Percentiles rank a stretch among this genome's conserved stretches.
Evolutionary conservation across 2,888 invertebrate genomes (phyloP).

Genomic region (Agriotes lineatus): DNA sequence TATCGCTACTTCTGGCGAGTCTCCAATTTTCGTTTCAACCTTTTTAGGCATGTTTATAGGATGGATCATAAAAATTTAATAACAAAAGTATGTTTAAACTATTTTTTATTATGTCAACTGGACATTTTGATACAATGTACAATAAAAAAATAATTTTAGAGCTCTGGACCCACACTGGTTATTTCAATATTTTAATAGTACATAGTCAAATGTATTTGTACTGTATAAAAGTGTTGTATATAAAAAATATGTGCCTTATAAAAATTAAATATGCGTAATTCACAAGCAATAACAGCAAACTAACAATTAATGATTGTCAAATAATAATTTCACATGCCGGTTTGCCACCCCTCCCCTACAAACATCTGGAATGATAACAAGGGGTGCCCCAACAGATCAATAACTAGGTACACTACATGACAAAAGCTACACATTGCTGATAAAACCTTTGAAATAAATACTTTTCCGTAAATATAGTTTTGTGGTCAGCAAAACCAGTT

Average conservation of each 20-base stretch:
- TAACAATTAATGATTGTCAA: slow-evolving; percentile 7
- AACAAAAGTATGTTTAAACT: too few species aligned
- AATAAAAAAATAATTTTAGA: background rate
- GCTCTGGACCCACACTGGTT: background rate
- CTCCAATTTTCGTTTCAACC: slow-evolving; percentile 11
- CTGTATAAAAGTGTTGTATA: background rate
- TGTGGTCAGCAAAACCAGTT: slow-evolving; percentile 29
- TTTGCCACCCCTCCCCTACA: slow-evolving; percentile 19
- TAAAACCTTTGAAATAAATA: slow-evolving; percentile 18
- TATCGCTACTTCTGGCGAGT: slow-evolving; percentile 72
- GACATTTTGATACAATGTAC: background rate
- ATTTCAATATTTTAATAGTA: background rate
- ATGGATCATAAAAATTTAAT: background rate
- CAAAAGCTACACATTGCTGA: slow-evolving; percentile 33
- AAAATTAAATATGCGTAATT: background rate
- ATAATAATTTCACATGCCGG: slow-evolving; percentile 29
- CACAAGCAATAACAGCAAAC: background rate
- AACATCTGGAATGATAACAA: slow-evolving; percentile 6
- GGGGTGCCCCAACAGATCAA: slow-evolving; percentile 48
- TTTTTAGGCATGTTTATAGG: slow-evolving; percentile 21
- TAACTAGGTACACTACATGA: slow-evolving; percentile 47
- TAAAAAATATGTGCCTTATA: slow-evolving; percentile 6
- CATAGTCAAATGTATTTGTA: background rate
- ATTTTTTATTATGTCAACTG: too few species aligned
- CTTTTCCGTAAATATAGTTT: slow-evolving; percentile 12